These are phyloP conservation scores for Sebastes minor DNA, from an alignment of 2,797 vertebrate genomes.

Conservation along the genomic window DNA sequence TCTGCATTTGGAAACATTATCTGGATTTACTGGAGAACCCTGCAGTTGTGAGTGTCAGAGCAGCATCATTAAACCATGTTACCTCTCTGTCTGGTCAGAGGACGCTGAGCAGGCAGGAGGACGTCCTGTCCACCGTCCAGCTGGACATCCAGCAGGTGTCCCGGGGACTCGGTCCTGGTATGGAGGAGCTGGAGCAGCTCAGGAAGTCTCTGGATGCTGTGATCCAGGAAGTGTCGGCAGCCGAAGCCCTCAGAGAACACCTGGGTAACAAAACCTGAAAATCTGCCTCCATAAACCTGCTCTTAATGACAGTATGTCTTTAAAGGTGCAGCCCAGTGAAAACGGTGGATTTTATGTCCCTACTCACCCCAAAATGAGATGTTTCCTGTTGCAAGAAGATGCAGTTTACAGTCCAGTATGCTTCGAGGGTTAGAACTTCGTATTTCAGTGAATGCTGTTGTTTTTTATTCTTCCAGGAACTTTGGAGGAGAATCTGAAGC, in stretches of 20 bases:
- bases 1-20: not conserved
- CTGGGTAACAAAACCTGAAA: slow-evolving; percentile 77
- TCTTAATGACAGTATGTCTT: not conserved
- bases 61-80: not conserved
- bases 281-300: not conserved
- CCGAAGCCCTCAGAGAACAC: slow-evolving; percentile 85
- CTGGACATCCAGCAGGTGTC: slow-evolving; percentile 84
- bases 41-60: not conserved
- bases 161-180: slow-evolving; percentile 80
- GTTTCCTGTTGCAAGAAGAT: not conserved
- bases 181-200: slow-evolving; percentile 81
- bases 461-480: slow-evolving; percentile 43
- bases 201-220: slow-evolving; percentile 82
- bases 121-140: slow-evolving; percentile 71
- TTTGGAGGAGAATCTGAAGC: slow-evolving; percentile 85
- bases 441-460: not conserved
- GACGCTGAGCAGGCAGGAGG: slow-evolving; percentile 69
- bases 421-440: not conserved
- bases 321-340: not conserved
- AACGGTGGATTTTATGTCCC: not conserved
- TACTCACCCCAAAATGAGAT: not conserved
- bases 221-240: slow-evolving; percentile 85
- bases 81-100: slow-evolving; percentile 47
- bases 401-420: not conserved
- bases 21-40: not conserved